phyloP scores from a whole-genome alignment of 2,113 vertebrate species.

The Sinocyclocheilus anshuiensis region DNA sequence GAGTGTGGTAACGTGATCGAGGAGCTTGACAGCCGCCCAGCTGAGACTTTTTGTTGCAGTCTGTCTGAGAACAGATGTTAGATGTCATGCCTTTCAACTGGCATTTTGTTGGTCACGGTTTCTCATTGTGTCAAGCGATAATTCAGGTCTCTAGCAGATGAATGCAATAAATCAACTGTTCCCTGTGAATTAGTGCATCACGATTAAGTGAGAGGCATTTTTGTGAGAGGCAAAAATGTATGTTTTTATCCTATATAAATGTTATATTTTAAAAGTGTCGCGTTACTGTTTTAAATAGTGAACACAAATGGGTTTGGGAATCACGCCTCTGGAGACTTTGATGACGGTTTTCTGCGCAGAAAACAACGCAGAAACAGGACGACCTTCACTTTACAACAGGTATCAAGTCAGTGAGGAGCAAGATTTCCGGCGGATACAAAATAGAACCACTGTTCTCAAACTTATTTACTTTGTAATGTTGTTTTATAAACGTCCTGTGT shows the following conservation, averaged over 20 bases:
- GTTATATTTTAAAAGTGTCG: conserved; percentile 14
- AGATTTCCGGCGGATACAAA: not conserved
- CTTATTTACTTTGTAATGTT: not conserved
- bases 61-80: conserved; percentile 85
- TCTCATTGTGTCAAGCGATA: conserved; percentile 42
- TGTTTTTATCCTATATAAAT: not conserved
- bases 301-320: conserved; percentile 88
- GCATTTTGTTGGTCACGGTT: conserved; percentile 73
- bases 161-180: conserved; percentile 4
- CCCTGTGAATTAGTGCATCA: not conserved
- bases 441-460: not conserved
- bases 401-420: conserved; percentile 53
- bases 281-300: conserved; percentile 59
- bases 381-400: conserved; percentile 99
- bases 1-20: not conserved
- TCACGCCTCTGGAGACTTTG: conserved; percentile 89
- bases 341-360: conserved; percentile 93
- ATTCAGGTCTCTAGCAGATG: conserved; percentile 7
- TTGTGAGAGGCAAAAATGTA: not conserved
- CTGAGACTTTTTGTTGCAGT: conserved; percentile 40
- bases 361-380: conserved; percentile 98
- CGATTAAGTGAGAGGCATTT: not conserved
- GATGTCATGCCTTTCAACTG: conserved; percentile 86
- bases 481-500: not conserved
- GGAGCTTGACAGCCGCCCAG: conserved; percentile 42